These are phyloP conservation scores for Blastomussa wellsi DNA, from an alignment of 92 coral and sea anemone genomes.

Conservation along the genomic window DNA sequence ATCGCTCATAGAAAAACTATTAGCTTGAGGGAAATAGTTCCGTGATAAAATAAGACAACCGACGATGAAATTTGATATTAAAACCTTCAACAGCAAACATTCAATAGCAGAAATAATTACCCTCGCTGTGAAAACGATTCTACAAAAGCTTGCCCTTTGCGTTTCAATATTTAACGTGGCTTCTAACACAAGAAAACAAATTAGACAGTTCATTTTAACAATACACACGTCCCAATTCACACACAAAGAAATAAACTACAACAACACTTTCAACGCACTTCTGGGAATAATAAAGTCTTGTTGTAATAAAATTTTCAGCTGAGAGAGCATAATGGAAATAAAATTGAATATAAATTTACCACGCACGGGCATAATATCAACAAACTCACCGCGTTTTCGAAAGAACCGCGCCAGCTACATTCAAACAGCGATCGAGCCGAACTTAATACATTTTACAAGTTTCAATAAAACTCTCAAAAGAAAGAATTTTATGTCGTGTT, in stretches of 20 bases:
- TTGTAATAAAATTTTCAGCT: constrained; percentile 22
- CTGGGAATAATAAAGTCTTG: constrained; percentile 11
- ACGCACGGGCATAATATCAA: not conserved
- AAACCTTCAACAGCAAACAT: constrained; percentile 14
- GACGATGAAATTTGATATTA: not conserved
- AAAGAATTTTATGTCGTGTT: constrained; percentile 7
- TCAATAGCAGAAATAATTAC: not conserved
- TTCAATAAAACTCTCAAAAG: not conserved
- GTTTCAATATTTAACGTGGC: constrained; percentile 11
- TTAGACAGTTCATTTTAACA: not conserved
- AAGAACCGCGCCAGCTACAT: not conserved
- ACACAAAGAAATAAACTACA: constrained; percentile 9
- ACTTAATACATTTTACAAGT: not conserved
- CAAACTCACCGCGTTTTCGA: not conserved
- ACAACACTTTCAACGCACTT: constrained; percentile 6
- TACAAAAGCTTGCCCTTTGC: constrained; percentile 15
- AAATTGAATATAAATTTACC: constrained; percentile 15
- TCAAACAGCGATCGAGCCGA: constrained; percentile 2
- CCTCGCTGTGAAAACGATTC: constrained; percentile 27
- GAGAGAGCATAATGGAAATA: constrained; percentile 13
- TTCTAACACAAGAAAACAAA: constrained; percentile 20
- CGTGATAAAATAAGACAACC: not conserved
- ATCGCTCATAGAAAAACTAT: not conserved
- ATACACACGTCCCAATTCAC: not conserved
- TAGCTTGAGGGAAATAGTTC: not conserved